Percentiles rank a stretch among this genome's conserved stretches.
phyloP scores from a whole-genome alignment of 2,888 invertebrate species.

The Proisotoma minuta region DNA sequence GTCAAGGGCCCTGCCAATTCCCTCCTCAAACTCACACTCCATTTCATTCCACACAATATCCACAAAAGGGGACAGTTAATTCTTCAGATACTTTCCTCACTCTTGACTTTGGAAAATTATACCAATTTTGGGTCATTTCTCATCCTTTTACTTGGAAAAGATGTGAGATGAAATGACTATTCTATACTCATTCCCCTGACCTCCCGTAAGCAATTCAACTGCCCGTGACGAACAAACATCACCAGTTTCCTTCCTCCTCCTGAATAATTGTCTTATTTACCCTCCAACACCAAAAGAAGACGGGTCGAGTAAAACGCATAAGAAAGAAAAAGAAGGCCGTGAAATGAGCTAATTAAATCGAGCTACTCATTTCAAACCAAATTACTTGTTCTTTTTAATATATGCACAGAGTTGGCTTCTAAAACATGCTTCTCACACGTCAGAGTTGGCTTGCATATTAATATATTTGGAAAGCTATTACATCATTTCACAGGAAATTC shows the following conservation, averaged over 20 bases:
- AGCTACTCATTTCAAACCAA: too few species aligned
- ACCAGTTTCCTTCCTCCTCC: background rate
- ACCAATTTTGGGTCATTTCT: background rate
- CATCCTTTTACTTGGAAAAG: background rate
- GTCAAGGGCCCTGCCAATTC: conserved; percentile 18
- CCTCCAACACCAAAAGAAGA: conserved; percentile 2
- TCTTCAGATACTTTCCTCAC: conserved; percentile 1
- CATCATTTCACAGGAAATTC: too few species aligned
- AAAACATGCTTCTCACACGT: too few species aligned
- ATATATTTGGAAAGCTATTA: too few species aligned
- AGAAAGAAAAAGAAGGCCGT: background rate
- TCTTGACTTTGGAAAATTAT: background rate
- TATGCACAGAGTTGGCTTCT: too few species aligned
- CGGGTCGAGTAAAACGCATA: background rate
- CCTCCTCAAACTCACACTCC: conserved; percentile 11
- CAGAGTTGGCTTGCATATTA: too few species aligned
- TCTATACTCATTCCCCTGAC: conserved; percentile 20
- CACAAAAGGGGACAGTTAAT: conserved; percentile 10
- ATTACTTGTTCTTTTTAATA: too few species aligned
- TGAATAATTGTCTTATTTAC: conserved; percentile 18
- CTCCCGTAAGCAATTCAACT: conserved; percentile 40
- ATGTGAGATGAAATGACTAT: background rate
- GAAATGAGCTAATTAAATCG: conserved; percentile 3
- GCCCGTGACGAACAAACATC: conserved; percentile 27
- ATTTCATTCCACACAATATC: background rate